Conservation (phyloP, 2,888 invertebrate genomes). For the Eupithecia exiguata region DNA sequence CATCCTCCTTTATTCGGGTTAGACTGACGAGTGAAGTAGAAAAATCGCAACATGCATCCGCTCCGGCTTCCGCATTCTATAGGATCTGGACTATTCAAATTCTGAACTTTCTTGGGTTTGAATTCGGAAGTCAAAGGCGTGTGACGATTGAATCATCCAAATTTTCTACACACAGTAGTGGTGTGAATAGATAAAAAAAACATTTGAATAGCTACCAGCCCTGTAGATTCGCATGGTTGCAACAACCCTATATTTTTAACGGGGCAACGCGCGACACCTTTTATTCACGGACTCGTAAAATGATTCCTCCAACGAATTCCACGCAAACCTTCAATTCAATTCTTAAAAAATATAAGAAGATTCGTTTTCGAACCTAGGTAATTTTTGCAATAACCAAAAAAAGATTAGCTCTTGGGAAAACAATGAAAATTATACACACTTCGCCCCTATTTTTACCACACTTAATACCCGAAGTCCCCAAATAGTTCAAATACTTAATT, state of each 20-base stretch:
- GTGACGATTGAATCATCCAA: background rate
- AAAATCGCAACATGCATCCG: conserved; percentile 41
- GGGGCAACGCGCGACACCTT: background rate
- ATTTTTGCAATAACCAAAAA: background rate
- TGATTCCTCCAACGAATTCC: background rate
- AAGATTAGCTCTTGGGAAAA: background rate
- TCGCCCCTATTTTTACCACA: conserved; percentile 3
- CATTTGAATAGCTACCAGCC: background rate
- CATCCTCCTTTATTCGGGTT: conserved; percentile 73
- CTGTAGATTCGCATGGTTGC: background rate
- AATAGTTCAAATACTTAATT: conserved; percentile 41
- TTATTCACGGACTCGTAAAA: background rate
- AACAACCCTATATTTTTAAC: background rate
- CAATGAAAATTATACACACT: background rate
- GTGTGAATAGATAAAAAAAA: background rate
- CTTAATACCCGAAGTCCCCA: no score
- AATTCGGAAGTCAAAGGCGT: background rate
- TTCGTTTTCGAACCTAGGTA: background rate
- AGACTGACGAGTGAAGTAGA: conserved; percentile 37
- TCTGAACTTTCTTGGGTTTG: background rate
- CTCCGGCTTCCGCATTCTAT: conserved; percentile 63
- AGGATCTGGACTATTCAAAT: background rate
- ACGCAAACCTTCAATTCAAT: background rate
- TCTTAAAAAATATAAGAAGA: background rate
- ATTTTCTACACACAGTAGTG: background rate